Evolutionary conservation across 2,888 invertebrate genomes (phyloP).

Genomic region (Dinocampus coccinellae): DNA sequence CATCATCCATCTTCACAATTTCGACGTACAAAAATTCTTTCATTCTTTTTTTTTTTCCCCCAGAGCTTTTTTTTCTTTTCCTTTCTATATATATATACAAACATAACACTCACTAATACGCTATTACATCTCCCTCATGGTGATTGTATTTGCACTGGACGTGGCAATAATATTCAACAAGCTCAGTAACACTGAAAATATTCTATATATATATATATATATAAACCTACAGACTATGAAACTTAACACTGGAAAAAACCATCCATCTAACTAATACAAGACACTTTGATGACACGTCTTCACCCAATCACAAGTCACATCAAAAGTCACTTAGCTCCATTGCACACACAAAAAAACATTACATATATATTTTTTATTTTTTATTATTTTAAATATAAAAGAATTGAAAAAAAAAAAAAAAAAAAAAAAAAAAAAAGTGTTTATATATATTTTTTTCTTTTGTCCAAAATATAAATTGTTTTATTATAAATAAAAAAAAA

Average conservation of each 20-base stretch:
- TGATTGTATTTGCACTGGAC: conserved; percentile 11
- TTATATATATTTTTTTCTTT: too few relatives aligned
- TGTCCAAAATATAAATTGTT: too few relatives aligned
- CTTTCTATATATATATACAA: not conserved
- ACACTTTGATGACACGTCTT: conserved; percentile 19
- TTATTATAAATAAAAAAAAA: too few relatives aligned
- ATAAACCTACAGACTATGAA: conserved; percentile 31
- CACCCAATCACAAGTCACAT: not conserved
- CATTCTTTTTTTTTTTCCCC: not conserved
- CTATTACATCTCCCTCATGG: not conserved
- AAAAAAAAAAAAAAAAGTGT: too few relatives aligned
- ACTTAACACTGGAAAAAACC: conserved; percentile 9
- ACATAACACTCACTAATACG: not conserved
- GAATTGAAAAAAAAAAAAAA: too few relatives aligned
- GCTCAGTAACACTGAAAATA: not conserved
- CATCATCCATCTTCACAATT: conserved; percentile 33
- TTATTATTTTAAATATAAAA: not conserved
- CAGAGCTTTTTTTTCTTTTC: not conserved
- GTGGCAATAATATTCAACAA: not conserved
- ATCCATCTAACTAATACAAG: conserved; percentile 31
- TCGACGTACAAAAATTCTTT: not conserved
- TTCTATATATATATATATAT: conserved; percentile 1
- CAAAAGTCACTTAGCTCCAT: not conserved
- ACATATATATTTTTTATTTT: not conserved
- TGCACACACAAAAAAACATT: too few relatives aligned